These are phyloP conservation scores for Ctenopoma kingsleyae DNA, from an alignment of 2,797 vertebrate species.

Conservation along the genomic window DNA sequence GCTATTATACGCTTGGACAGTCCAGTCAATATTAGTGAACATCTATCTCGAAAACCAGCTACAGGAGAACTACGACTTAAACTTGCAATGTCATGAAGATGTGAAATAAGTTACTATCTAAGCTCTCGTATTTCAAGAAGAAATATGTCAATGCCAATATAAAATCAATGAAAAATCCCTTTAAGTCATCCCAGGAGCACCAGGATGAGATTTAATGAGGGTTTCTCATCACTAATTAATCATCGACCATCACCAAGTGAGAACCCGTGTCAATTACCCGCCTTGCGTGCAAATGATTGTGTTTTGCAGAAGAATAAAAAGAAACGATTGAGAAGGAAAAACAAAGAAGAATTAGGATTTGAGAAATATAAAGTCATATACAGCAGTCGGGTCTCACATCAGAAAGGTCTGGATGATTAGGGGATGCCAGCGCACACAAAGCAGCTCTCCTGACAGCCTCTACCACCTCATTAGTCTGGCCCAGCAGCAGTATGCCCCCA, in stretches of 20 bases:
- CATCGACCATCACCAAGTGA: conserved; percentile 44
- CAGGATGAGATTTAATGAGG: conserved; percentile 46
- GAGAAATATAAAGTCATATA: conserved; percentile 40
- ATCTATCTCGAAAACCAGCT: conserved; percentile 43
- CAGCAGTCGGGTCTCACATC: conserved; percentile 43
- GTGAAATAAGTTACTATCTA: conserved; percentile 36
- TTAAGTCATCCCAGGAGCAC: conserved; percentile 23
- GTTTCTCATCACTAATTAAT: conserved; percentile 69
- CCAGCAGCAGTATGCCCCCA: conserved; percentile 69
- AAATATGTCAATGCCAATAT: conserved; percentile 43
- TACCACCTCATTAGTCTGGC: conserved; percentile 75
- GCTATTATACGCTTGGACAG: conserved; percentile 55
- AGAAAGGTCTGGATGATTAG: conserved; percentile 70
- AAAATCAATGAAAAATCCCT: conserved; percentile 55
- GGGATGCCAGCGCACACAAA: conserved; percentile 57
- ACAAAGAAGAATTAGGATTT: conserved; percentile 16
- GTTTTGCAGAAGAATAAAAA: conserved; percentile 4
- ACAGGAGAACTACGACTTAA: conserved; percentile 24
- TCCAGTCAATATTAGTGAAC: conserved; percentile 46
- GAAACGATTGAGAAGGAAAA: neutral
- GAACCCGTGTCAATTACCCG: conserved; percentile 29
- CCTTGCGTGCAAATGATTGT: conserved; percentile 12
- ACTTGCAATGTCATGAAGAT: conserved; percentile 46
- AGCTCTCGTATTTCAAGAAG: conserved; percentile 33
- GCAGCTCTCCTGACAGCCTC: conserved; percentile 66